Evolutionary conservation across 2,113 vertebrate species (phyloP).

Genomic region (Atractosteus spatula): DNA sequence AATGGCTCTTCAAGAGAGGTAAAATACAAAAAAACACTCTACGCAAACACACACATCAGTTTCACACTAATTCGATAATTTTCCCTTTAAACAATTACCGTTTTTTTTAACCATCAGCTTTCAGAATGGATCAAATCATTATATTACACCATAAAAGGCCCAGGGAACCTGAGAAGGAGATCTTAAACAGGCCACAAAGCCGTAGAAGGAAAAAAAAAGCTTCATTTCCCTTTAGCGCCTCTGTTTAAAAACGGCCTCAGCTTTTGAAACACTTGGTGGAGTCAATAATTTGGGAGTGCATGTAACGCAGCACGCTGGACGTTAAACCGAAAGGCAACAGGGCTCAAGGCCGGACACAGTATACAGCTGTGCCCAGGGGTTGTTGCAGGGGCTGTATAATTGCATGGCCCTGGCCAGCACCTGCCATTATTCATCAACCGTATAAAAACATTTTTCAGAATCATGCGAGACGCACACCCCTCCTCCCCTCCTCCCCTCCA

Average conservation of each 20-base stretch:
- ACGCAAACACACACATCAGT: conserved; percentile 23
- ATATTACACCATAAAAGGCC: no score
- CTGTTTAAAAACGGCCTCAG: no score
- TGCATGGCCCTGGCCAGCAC: conserved; percentile 51
- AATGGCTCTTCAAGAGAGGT: conserved; percentile 59
- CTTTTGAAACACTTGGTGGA: no score
- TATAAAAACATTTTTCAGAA: conserved; percentile 66
- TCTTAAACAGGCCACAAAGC: background rate
- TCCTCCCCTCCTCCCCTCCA: background rate
- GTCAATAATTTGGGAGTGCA: no score
- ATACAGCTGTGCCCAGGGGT: conserved; percentile 41
- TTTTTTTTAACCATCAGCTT: no score
- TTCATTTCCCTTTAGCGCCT: no score
- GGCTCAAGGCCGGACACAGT: conserved; percentile 32
- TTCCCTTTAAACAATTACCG: background rate
- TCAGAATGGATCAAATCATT: no score
- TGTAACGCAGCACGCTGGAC: background rate
- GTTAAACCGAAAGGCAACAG: background rate
- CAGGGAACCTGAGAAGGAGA: no score
- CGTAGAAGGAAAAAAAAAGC: background rate
- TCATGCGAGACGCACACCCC: conserved; percentile 40
- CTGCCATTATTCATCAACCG: conserved; percentile 60
- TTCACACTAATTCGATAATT: background rate
- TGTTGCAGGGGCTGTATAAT: conserved; percentile 41
- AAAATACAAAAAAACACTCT: conserved; percentile 62